Evolutionary conservation across 35 echinoderm and acorn worm species (phyloP).

Genomic region (Diadema setosum): DNA sequence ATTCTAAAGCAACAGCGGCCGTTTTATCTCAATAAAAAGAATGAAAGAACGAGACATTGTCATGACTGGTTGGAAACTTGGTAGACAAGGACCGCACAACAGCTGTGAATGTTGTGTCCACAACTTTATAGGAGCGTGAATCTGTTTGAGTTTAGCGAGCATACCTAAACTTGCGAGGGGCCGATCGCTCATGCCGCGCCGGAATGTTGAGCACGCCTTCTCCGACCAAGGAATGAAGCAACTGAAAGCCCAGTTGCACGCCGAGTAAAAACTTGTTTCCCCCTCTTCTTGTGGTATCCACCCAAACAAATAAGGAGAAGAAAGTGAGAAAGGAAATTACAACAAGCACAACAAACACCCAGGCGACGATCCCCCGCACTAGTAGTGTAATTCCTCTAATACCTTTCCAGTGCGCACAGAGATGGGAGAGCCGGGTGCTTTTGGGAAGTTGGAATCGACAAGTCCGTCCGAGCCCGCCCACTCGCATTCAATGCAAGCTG

Average conservation of each 20-base stretch:
- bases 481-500: not conserved
- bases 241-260: not conserved
- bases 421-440: not conserved
- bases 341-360: not conserved
- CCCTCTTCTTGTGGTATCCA: not conserved
- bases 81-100: too few relatives aligned
- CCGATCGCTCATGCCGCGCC: not conserved
- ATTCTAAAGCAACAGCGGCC: too few relatives aligned
- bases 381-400: not conserved
- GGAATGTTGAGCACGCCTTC: not conserved
- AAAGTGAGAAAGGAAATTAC: not conserved
- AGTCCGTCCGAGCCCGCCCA: not conserved
- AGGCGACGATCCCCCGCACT: not conserved
- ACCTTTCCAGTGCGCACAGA: not conserved
- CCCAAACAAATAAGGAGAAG: not conserved
- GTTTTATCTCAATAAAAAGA: too few relatives aligned
- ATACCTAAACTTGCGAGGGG: slow-evolving; percentile 30
- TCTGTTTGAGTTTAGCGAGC: not conserved
- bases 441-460: not conserved
- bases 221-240: not conserved
- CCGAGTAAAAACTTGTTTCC: not conserved
- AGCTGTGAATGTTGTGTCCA: too few relatives aligned
- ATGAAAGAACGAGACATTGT: too few relatives aligned
- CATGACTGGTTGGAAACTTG: too few relatives aligned
- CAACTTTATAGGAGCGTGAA: too few relatives aligned